These are phyloP conservation scores for Alfaro cultratus DNA, from an alignment of 2,797 vertebrate species.

Conservation along the genomic window DNA sequence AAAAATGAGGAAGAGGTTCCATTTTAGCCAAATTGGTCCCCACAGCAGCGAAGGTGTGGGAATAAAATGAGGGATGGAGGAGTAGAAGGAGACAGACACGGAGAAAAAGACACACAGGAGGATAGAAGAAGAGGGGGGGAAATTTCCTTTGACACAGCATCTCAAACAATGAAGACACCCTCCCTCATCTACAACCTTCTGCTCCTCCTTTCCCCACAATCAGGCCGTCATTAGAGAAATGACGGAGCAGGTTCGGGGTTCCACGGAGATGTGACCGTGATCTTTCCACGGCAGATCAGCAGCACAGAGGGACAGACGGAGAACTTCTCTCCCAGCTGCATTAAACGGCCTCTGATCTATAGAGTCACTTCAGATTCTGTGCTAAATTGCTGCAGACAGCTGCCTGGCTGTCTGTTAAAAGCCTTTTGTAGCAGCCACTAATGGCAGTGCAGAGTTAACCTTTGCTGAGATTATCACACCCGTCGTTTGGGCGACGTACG, in stretches of 20 bases:
- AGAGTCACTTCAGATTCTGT: slow-evolving; percentile 75
- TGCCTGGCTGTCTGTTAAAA: slow-evolving; percentile 84
- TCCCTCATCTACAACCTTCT: slow-evolving; percentile 19
- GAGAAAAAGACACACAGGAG: slow-evolving; percentile 71
- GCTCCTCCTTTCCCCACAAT: slow-evolving; percentile 32
- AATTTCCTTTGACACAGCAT: slow-evolving; percentile 65
- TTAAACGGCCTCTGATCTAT: slow-evolving; percentile 72
- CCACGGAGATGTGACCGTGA: slow-evolving; percentile 71
- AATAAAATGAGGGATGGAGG: slow-evolving; percentile 73
- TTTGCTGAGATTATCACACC: slow-evolving; percentile 78
- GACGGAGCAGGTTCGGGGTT: slow-evolving; percentile 67
- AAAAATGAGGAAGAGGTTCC: slow-evolving; percentile 87
- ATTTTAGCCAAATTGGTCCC: slow-evolving; percentile 86
- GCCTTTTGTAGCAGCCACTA: slow-evolving; percentile 80
- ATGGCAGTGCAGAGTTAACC: slow-evolving; percentile 77
- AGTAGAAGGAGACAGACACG: slow-evolving; percentile 63
- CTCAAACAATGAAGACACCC: slow-evolving; percentile 70
- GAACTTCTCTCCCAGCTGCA: slow-evolving; percentile 60
- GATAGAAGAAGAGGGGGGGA: slow-evolving; percentile 38
- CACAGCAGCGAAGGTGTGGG: slow-evolving; percentile 79
- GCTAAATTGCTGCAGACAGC: slow-evolving; percentile 77
- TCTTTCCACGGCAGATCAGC: slow-evolving; percentile 55
- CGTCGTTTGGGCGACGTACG: slow-evolving; percentile 38
- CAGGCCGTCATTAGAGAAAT: slow-evolving; percentile 70
- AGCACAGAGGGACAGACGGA: slow-evolving; percentile 66